A percentile compares a stretch with the other conserved stretches of the same genome.
Evolutionary conservation across 2,888 invertebrate species (phyloP).

Genomic region (Melangyna quadrimaculata): DNA sequence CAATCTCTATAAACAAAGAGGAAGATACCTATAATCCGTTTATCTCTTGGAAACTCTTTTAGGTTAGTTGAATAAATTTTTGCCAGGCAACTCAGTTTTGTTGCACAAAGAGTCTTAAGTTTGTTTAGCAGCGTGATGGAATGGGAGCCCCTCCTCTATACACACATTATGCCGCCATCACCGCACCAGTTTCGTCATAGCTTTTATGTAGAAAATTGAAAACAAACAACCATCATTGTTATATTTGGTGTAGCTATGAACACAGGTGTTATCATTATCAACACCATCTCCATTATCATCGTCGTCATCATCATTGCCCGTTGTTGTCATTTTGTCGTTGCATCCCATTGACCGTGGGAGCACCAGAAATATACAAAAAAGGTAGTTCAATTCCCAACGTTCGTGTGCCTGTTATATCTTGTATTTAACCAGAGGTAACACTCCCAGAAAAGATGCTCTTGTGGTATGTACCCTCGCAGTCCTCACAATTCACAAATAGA

Average conservation of each 20-base stretch:
- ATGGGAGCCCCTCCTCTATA: neutral
- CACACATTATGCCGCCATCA: neutral
- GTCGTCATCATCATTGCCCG: neutral
- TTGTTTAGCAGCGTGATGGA: conserved; percentile 41
- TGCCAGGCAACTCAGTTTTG: conserved; percentile 18
- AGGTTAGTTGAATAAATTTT: conserved; percentile 6
- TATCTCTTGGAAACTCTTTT: neutral
- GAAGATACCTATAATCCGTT: neutral
- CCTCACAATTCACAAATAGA: neutral
- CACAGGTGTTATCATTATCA: conserved; percentile 63
- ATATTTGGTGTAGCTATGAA: conserved; percentile 19
- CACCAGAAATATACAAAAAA: conserved; percentile 42
- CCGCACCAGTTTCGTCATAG: neutral
- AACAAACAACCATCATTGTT: conserved; percentile 50
- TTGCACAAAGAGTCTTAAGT: conserved; percentile 30
- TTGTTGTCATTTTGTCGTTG: neutral
- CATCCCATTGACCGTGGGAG: conserved; percentile 64
- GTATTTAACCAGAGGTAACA: conserved; percentile 51
- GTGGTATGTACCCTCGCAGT: neutral
- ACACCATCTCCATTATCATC: conserved; percentile 14
- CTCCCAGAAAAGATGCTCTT: conserved; percentile 19
- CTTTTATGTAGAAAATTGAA: conserved; percentile 60
- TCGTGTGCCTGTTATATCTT: conserved; percentile 12
- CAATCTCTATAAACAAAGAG: conserved; percentile 44
- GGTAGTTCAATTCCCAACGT: conserved; percentile 6